These are phyloP conservation scores for Synanthedon myopaeformis DNA, from an alignment of 2,888 invertebrate species.

Conservation along the genomic window DNA sequence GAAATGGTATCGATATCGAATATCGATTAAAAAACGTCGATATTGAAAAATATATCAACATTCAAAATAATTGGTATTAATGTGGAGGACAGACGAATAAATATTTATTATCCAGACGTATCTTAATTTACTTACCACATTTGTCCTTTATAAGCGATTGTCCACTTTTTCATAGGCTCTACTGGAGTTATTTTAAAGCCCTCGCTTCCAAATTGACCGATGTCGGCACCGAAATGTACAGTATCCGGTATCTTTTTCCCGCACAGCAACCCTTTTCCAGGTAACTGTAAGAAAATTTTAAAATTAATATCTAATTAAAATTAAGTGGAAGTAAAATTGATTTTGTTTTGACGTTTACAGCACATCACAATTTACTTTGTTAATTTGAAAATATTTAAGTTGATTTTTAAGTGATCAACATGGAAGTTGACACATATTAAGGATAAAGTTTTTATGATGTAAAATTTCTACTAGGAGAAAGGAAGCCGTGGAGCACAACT, in stretches of 20 bases:
- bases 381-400: too few species aligned
- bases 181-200: conserved; percentile 76
- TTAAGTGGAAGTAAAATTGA: background rate
- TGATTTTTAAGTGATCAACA: too few species aligned
- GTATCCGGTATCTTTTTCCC: conserved; percentile 80
- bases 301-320: background rate
- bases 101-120: too few species aligned
- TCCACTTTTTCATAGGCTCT: conserved; percentile 82
- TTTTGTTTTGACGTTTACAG: too few species aligned
- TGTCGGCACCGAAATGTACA: conserved; percentile 69
- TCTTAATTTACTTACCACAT: conserved; percentile 61
- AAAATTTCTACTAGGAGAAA: too few species aligned
- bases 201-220: conserved; percentile 73
- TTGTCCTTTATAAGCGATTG: conserved; percentile 75
- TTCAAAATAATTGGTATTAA: too few species aligned
- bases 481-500: background rate
- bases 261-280: conserved; percentile 76
- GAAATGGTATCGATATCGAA: too few species aligned
- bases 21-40: too few species aligned
- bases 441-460: too few species aligned
- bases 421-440: background rate
- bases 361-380: too few species aligned
- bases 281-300: conserved; percentile 53
- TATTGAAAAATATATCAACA: too few species aligned
- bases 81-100: too few species aligned